Evolutionary conservation across 2,797 vertebrate species (phyloP).

Genomic region (Falco peregrinus): DNA sequence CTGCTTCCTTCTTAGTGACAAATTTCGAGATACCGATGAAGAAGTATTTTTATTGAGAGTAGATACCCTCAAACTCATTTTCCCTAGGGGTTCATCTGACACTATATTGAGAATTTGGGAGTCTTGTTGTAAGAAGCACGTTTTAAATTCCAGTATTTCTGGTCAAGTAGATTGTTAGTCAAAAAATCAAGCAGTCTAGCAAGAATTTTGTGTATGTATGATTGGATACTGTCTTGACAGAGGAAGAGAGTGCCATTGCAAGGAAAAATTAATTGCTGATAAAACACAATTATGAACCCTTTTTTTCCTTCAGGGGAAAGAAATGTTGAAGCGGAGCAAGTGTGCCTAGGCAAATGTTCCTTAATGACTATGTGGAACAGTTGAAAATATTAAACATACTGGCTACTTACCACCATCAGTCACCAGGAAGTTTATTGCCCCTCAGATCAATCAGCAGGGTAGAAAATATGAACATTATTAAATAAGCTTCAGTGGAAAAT

Average conservation of each 20-base stretch:
- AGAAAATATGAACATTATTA: not conserved
- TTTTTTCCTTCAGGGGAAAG: not conserved
- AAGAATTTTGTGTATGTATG: not conserved
- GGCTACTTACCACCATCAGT: not conserved
- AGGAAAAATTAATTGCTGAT: slow-evolving; percentile 27
- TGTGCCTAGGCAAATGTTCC: not conserved
- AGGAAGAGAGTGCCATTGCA: not conserved
- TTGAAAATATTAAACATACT: not conserved
- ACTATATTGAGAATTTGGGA: not conserved
- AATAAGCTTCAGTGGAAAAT: not conserved
- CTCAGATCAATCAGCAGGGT: not conserved
- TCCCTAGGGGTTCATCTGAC: not conserved
- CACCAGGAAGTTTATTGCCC: not conserved
- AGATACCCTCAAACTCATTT: not conserved
- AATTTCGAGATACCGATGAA: not conserved
- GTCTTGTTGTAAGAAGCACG: not conserved
- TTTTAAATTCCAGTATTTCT: not conserved
- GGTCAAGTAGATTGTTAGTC: not conserved
- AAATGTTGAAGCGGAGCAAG: not conserved
- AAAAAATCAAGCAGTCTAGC: not conserved
- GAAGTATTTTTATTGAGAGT: not conserved
- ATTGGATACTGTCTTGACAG: not conserved
- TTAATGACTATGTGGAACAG: not conserved
- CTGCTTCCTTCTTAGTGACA: not conserved
- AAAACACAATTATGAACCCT: not conserved